Evolutionary conservation across 2,888 invertebrate species (phyloP), one percentile per base, ranked within the genome.

Genomic region (Hoplodrina blanda): DNA sequence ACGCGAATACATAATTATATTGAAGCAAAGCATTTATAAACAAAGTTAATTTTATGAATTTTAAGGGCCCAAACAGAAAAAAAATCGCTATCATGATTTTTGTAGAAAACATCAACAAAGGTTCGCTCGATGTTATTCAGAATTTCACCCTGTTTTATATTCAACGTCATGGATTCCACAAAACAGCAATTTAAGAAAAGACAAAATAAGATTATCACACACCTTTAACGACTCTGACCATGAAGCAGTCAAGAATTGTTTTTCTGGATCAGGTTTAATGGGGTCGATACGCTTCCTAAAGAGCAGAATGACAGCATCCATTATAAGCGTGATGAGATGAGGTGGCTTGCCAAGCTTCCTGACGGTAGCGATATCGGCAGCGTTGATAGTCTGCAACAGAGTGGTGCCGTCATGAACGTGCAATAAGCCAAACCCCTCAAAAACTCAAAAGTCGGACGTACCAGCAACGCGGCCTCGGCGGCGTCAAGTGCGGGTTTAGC

Each of bases 311-410:
- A 98, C 98, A 80, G 97, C 97, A 86, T 99, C 99, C 99, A 99
- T 98, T 90, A 99, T 99, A 15, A 99, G 95, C 57, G 98, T 98
- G 87, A 99, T 99, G 54, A 99, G 96, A 92, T 97, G 98, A 2
- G 99, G 99, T 2, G 99, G 99, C 88, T 98, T 98, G 70, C 98
- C 98, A 78, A 99, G 93, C 94, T 98, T 99, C 87, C 98, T 96
- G 30, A 99, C 99, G 6, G 98, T 98, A 0, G 98, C 97, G 87
- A 99, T 99, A 93, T 99, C 98, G 41, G 97, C 97, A 4, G 98
- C 97, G 96, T 98, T 98, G 82, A 99, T 98, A 3, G 99, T 99
- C 97, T 98, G 89, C 10, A 82, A 85, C 41, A 65, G n/a, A 62
- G 2, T 2, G 19, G 4, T 15, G 13, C 4, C 2, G 1, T 67